Percentiles rank a stretch among this genome's conserved stretches.
Conservation (phyloP, 2,797 vertebrate genomes). For the Rhinichthys osculus region DNA sequence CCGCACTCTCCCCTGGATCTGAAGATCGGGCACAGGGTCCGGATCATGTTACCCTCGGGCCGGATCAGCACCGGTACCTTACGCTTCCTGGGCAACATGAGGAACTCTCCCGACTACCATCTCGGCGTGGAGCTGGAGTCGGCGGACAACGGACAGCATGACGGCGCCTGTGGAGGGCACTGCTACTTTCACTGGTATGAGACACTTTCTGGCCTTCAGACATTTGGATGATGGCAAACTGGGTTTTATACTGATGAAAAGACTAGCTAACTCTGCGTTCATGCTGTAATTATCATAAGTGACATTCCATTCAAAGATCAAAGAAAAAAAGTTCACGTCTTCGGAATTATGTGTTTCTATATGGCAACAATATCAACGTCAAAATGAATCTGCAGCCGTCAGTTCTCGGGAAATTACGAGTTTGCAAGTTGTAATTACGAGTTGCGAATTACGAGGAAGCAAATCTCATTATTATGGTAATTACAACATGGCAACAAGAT, state of each 20-base stretch:
- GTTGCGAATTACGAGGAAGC: not conserved
- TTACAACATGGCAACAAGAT: not conserved
- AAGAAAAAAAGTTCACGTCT: not conserved
- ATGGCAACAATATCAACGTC: not conserved
- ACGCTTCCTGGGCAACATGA: constrained; percentile 76
- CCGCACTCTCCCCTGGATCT: constrained; percentile 81
- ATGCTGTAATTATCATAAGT: not conserved
- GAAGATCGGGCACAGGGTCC: constrained; percentile 78
- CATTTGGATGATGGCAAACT: not conserved
- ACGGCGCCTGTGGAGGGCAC: constrained; percentile 70
- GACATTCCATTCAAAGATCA: not conserved
- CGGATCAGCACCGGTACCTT: constrained; percentile 76
- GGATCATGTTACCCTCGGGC: constrained; percentile 78
- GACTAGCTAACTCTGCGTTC: not conserved
- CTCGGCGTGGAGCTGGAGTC: constrained; percentile 80
- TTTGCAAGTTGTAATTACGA: not conserved
- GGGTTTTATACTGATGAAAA: not conserved
- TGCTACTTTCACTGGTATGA: constrained; percentile 79
- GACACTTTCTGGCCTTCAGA: constrained; percentile 30
- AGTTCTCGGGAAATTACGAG: not conserved
- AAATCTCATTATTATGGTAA: not conserved
- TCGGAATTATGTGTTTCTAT: not conserved
- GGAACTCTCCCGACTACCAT: constrained; percentile 75
- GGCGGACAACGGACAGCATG: constrained; percentile 67
- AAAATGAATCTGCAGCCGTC: no score